phyloP scores from a whole-genome alignment of 35 echinoderm and acorn worm genomes.

The Heliocidaris tuberculata region DNA sequence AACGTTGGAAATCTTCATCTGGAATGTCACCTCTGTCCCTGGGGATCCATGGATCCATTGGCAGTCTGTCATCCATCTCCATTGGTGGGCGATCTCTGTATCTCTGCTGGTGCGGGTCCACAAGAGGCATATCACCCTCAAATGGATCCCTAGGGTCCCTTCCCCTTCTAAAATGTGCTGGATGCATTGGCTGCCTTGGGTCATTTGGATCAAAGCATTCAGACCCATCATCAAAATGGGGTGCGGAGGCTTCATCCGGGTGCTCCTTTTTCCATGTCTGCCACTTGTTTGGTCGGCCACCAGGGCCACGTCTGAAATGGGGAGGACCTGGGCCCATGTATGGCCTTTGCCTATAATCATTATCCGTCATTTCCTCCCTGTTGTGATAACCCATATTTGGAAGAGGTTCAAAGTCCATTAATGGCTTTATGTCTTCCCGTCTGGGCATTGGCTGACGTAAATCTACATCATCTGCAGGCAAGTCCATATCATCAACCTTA shows the following conservation, averaged over 20 bases:
- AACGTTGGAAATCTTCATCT: constrained; percentile 9
- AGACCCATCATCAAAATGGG: neutral
- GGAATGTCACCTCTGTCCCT: neutral
- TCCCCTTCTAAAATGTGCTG: neutral
- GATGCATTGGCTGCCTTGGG: neutral
- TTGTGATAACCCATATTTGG: neutral
- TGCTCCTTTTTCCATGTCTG: constrained; percentile 41
- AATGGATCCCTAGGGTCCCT: neutral
- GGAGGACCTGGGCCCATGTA: neutral
- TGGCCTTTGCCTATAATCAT: neutral
- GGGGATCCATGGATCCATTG: neutral
- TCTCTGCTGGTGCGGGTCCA: neutral
- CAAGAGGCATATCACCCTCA: constrained; percentile 11
- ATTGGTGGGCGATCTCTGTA: neutral
- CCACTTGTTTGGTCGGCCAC: neutral
- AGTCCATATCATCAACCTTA: neutral
- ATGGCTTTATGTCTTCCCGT: neutral
- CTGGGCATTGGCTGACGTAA: neutral
- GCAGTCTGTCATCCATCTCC: neutral
- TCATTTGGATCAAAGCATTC: neutral
- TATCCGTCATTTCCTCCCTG: neutral
- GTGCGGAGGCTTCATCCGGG: constrained; percentile 29
- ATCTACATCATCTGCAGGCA: constrained; percentile 26
- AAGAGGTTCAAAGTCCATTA: neutral
- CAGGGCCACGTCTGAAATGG: neutral